Conservation (phyloP, 2,888 invertebrate species). For the Tetrapedia diversipes region DNA sequence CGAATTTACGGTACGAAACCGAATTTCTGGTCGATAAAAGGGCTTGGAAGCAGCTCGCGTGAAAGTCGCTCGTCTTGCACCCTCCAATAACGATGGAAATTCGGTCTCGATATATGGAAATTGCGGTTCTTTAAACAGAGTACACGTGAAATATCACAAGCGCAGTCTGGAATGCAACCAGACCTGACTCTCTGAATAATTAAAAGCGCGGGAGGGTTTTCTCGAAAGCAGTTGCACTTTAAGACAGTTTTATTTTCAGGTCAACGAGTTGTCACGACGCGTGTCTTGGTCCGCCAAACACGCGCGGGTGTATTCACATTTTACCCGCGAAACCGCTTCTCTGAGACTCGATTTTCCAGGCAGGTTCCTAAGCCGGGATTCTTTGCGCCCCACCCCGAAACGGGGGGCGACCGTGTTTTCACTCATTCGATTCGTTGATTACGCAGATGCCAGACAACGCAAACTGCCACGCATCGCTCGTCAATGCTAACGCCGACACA, state of each 20-base stretch:
- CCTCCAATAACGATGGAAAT: neutral
- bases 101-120: neutral
- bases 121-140: neutral
- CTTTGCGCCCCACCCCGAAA: neutral
- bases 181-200: conserved; percentile 20
- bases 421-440: conserved; percentile 42
- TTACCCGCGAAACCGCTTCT: neutral
- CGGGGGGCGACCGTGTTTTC: neutral
- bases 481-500: conserved; percentile 11
- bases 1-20: too few relatives aligned
- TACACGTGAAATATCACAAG: neutral
- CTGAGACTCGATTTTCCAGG: conserved; percentile 47
- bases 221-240: neutral
- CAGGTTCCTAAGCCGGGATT: conserved; percentile 10
- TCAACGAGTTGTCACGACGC: conserved; percentile 10
- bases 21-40: too few relatives aligned
- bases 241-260: conserved; percentile 12
- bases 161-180: neutral
- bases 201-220: conserved; percentile 13
- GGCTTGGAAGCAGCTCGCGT: too few relatives aligned
- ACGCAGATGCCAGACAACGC: conserved; percentile 58
- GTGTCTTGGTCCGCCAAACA: neutral
- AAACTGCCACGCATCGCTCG: conserved; percentile 27
- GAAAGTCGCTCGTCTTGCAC: too few relatives aligned
- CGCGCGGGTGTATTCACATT: neutral